Conservation (phyloP, 2,888 invertebrate genomes). For the Alitta virens region DNA sequence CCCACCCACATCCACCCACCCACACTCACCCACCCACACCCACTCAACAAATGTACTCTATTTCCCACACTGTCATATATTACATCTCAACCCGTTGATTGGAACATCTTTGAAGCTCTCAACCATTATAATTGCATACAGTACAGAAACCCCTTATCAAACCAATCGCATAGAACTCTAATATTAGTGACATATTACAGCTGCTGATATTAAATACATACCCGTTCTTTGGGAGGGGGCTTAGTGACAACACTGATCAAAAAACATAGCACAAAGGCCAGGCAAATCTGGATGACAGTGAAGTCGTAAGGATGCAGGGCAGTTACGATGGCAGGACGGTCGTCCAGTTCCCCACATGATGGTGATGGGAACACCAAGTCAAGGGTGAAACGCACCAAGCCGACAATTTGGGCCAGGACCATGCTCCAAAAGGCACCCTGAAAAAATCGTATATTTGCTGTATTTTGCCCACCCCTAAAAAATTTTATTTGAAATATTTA, state of each 20-base stretch:
- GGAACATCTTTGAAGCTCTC: no score
- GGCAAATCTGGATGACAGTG: constrained; percentile 27
- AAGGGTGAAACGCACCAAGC: constrained; percentile 57
- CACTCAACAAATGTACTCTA: no score
- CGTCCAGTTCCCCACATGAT: constrained; percentile 55
- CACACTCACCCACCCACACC: no score
- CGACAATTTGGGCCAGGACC: constrained; percentile 55
- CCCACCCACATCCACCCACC: no score
- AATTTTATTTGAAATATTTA: no score
- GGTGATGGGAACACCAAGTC: constrained; percentile 57
- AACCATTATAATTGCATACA: no score
- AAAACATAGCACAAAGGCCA: constrained; percentile 22
- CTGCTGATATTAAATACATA: background rate
- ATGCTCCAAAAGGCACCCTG: constrained; percentile 60
- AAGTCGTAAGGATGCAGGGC: constrained; percentile 51
- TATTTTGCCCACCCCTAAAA: no score
- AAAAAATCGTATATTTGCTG: no score
- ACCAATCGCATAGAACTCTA: background rate
- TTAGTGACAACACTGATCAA: constrained; percentile 29
- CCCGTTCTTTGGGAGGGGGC: constrained; percentile 10
- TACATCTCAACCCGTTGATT: no score
- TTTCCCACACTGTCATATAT: no score
- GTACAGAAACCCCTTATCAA: no score
- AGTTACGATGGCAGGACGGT: constrained; percentile 45
- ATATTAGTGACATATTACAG: background rate